Evolutionary conservation across 2,797 vertebrate species (phyloP).

Genomic region (Eleutherodactylus coqui): DNA sequence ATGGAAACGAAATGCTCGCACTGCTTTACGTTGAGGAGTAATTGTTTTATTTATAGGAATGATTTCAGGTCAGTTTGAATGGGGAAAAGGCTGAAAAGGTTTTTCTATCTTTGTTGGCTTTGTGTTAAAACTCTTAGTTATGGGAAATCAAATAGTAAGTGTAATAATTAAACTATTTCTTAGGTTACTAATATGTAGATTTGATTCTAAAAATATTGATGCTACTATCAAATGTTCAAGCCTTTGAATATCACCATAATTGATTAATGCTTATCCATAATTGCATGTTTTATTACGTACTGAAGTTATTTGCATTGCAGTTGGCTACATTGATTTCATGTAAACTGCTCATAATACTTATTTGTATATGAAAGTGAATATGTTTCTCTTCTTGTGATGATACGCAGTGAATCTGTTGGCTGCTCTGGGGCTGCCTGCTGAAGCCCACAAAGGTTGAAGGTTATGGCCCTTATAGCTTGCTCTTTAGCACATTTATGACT

Average conservation of each 20-base stretch:
- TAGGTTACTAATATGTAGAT: no score
- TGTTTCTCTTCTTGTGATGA: conserved; percentile 9
- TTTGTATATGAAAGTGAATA: conserved; percentile 33
- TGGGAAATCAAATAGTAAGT: background rate
- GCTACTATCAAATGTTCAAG: background rate
- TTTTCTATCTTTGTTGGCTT: background rate
- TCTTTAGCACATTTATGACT: conserved; percentile 42
- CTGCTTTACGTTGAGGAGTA: conserved; percentile 6
- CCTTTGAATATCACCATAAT: background rate
- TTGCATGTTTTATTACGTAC: background rate
- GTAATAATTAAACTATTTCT: background rate
- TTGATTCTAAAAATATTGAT: no score
- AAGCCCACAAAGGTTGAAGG: conserved; percentile 34
- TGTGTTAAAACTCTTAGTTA: background rate
- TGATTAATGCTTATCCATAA: background rate
- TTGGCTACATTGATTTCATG: background rate
- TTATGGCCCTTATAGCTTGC: conserved; percentile 33
- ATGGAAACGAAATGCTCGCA: background rate
- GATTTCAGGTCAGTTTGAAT: background rate
- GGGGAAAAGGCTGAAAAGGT: background rate
- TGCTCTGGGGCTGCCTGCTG: conserved; percentile 26
- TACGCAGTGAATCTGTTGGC: background rate
- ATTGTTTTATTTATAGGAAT: conserved; percentile 35
- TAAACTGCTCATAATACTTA: conserved; percentile 5
- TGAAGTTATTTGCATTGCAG: background rate